Base-by-base conservation (phyloP, 1,140 invertebrate species). In the Manduca sexta region DNA sequence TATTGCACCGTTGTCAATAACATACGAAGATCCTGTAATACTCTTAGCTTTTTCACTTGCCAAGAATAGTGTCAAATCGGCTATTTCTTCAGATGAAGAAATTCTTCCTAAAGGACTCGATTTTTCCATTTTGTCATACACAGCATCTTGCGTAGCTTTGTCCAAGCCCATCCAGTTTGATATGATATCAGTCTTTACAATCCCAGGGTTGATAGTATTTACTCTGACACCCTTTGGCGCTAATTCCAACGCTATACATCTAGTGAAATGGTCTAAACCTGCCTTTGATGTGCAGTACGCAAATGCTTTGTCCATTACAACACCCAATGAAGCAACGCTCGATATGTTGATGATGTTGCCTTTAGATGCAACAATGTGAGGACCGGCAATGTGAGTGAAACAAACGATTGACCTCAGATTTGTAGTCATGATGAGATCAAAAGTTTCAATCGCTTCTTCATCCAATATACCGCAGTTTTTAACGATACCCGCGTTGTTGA, bases 311-410 rank as follows among this genome's bases (percentile, higher is more conserved):
- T n/a, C 7, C 1, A 11, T 7, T 29, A 29, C 14, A 4, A 33
- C 11, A 18, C 37, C 21, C 2, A 45, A 12, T 2, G 12, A 41
- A 1, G 39, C 41, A 10, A 45, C 89, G 70, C 92, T 93, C 1
- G 92, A 94, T 2, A 94, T 89, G 75, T 94, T 94, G 0, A 95
- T 88, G 56, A 93, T 90, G 50, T 89, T 91, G 13, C 92, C 92
- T 74, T 92, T 90, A 1, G 88, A 87, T 62, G 88, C 77, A 10
- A 91, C 86, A 3, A 95, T 78, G 71, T 93, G 83, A 6, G 93
- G 93, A 2, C 92, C 89, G 45, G 91, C 89, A 16, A 94, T 61
- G 87, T 89, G 90, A 1, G 91, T 93, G 37, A 94, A 63, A 43
- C 91, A 85, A 70, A 91, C 93, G 3, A 93, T 70, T 14, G 91